Base-by-base conservation (phyloP, 2,113 vertebrate genomes). In the Misgurnus anguillicaudatus region DNA sequence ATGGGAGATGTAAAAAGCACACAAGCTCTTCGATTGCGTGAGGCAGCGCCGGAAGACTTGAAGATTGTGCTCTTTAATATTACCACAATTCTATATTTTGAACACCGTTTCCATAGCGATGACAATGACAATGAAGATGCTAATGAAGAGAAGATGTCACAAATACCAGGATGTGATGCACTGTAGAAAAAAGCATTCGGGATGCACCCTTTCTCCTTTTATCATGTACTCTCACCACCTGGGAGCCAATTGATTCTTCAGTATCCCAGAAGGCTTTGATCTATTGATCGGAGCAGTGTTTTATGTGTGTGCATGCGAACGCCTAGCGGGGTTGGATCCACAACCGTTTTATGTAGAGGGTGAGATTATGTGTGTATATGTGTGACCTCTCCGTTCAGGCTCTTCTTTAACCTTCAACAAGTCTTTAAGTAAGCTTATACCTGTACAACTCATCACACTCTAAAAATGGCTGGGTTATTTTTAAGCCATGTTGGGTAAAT, bases 221-320 rank as follows among this genome's bases (percentile, higher is more conserved):
- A 64, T 76, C 19, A 47, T 4, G 17, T 45, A 36, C 67, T 63
- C 39, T 69, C 61, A 73, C 70, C 77, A 75, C 77, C 77, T 74
- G 75, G 55, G 58, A 60, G 76, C 71, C 75, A 81, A 81, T 79
- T 73, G 66, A 75, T 67, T 53, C 62, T 63, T n/a, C 75, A 39
- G 24, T 74, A 38, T 64, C 16, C 70, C 69, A 55, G 38, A 80
- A 66, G 60, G 8, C 77, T 82, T 84, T 84, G 80, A 84, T 82
- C 76, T 70, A 75, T 74, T 80, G 78, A 80, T 63, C 51, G 60
- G 65, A 47, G 60, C 71, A 14, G 19, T 62, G 60, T 72, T 81
- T 79, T 82, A 81, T 82, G 58, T 67, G 60, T 31, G 38, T 68
- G 77, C 79, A 84, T 79, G 76, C 79, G 70, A 79, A 77, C 47